Base-by-base conservation (phyloP, 2,888 invertebrate genomes). In the Nemapogon koenigi region DNA sequence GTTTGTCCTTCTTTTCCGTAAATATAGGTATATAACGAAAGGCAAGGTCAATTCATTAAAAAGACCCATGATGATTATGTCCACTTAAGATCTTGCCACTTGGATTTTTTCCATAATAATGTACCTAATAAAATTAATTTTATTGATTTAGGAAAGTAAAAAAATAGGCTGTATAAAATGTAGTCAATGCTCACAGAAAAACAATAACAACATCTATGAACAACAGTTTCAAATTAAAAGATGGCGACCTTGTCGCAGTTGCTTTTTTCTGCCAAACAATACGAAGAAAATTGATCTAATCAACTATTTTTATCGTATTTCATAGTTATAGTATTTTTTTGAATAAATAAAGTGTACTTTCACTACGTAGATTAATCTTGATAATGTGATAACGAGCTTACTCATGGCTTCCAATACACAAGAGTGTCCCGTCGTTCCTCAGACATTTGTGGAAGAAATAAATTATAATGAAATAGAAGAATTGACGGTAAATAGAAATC, bases 401-500 rank as follows among this genome's bases (percentile, higher is more conserved):
- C 68, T 63, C 65, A 79, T 79, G 79, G 79, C 79, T 73, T 75
- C 78, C 60, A 72, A 66, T 72, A 68, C 67, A 58, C 73, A 70
- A 67, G 72, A 75, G 55, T 70, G 63, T 50, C 65, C 72, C 59
- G 68, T 68, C 61, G 52, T 51, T 48, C 76, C 71, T 55, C 79
- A 75, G 69, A 44, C 79, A 56, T 87, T 87, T 73, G 87, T 89
- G 55, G 86, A 87, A 72, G 88, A 89, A 80, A 90, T 90, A 63
- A 83, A 89, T 70, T 87, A 85, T 67, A 81, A 81, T 75, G 90
- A 90, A 79, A 89, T 90, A 62, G 80, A 84, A 60, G 83, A 84
- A 56, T 75, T 88, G 69, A 82, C 86, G 84, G 89, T 88, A 80
- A 71, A 62, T 68, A 56, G 46, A 22, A 14, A n/a, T n/a, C n/a